These are phyloP conservation scores for Cataglyphis hispanica DNA, from an alignment of 1,140 invertebrate species.

Conservation along the genomic window DNA sequence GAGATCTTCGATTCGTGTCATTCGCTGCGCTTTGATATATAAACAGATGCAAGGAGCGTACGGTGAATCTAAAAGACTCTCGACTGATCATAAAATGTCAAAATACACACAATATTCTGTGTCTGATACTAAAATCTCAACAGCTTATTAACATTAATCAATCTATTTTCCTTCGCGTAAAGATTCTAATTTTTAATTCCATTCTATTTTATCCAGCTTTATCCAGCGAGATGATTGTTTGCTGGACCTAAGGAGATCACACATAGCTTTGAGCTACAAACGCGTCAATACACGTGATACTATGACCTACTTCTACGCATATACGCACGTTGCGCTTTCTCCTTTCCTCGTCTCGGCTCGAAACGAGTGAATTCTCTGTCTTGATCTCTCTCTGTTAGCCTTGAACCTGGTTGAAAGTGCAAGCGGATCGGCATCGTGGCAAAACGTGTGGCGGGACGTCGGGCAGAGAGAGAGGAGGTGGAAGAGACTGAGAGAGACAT, in stretches of 20 bases:
- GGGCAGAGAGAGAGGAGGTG: slow-evolving; percentile 49
- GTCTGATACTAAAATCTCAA: not conserved
- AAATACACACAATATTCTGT: not conserved
- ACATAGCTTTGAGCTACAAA: not conserved
- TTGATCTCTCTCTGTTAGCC: slow-evolving; percentile 49
- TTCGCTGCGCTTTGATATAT: not conserved
- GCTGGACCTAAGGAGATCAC: not conserved
- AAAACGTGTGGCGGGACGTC: slow-evolving; percentile 25
- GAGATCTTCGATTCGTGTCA: slow-evolving; percentile 25
- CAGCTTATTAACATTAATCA: not conserved
- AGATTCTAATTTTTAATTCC: not conserved
- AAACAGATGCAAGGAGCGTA: not conserved
- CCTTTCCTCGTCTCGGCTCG: slow-evolving; percentile 16
- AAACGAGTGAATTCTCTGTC: slow-evolving; percentile 53
- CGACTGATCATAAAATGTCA: not conserved
- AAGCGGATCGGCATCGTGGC: slow-evolving; percentile 74
- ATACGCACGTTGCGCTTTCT: slow-evolving; percentile 46
- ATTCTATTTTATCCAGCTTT: not conserved
- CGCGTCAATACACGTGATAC: not conserved
- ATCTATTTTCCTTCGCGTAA: not conserved
- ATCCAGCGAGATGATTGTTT: not conserved
- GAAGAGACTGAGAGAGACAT: slow-evolving; percentile 61
- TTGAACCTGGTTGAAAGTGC: slow-evolving; percentile 82
- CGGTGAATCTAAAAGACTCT: not conserved
- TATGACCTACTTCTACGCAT: slow-evolving; percentile 41